Percentiles rank a stretch among this genome's conserved stretches.
These are phyloP conservation scores for Pygoscelis adeliae DNA, from an alignment of 2,113 vertebrate species.

Conservation along the genomic window DNA sequence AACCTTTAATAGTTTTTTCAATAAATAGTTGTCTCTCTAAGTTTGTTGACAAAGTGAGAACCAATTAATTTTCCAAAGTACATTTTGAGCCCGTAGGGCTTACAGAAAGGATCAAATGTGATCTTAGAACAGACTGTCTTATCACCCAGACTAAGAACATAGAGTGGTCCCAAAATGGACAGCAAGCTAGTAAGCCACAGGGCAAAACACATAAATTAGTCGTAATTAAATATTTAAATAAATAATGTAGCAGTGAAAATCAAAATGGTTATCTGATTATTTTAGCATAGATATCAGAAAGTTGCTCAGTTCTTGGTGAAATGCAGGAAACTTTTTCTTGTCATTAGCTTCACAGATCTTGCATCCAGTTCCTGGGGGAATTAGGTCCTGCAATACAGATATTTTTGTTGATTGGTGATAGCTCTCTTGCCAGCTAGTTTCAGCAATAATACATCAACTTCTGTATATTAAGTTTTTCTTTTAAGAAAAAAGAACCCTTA, in stretches of 20 bases:
- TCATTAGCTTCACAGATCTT: not conserved
- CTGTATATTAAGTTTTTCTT: not conserved
- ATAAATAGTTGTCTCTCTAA: slow-evolving; percentile 70
- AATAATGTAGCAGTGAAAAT: slow-evolving; percentile 62
- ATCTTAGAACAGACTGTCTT: slow-evolving; percentile 50
- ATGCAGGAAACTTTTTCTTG: not conserved
- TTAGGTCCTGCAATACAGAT: slow-evolving; percentile 20
- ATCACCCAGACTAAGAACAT: not conserved
- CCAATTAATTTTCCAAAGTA: not conserved
- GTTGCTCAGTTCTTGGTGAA: not conserved
- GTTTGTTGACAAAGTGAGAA: slow-evolving; percentile 44
- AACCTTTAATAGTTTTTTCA: slow-evolving; percentile 8
- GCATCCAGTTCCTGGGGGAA: not conserved
- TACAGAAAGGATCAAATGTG: slow-evolving; percentile 73
- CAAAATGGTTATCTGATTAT: slow-evolving; percentile 62
- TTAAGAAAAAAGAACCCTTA: not conserved
- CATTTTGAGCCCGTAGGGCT: slow-evolving; percentile 77
- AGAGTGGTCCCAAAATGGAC: not conserved
- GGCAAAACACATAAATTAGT: slow-evolving; percentile 71
- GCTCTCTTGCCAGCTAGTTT: not conserved
- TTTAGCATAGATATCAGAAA: slow-evolving; percentile 25
- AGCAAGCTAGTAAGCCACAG: slow-evolving; percentile 18
- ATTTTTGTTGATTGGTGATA: not conserved
- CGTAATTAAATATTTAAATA: slow-evolving; percentile 77
- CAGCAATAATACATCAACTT: not conserved